A percentile compares a stretch with the other conserved stretches of the same genome.
These are phyloP conservation scores for Aphodius sticticus DNA, from an alignment of 2,888 invertebrate genomes.

Conservation along the genomic window DNA sequence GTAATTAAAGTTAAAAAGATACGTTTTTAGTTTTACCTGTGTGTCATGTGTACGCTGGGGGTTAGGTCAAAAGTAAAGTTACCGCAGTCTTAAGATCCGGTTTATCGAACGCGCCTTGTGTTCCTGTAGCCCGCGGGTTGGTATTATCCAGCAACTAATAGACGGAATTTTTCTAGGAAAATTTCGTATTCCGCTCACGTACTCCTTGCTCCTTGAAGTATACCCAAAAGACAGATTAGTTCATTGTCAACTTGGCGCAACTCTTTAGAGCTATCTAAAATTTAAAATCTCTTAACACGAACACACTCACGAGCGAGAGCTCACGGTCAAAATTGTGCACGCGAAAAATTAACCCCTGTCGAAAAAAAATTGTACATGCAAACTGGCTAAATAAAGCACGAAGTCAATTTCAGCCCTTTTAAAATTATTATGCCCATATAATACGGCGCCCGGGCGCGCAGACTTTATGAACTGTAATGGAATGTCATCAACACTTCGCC, in stretches of 20 bases:
- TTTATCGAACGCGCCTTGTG: no score
- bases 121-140: no score
- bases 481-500: constrained; percentile 11
- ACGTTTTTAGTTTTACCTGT: no score
- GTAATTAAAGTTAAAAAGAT: no score
- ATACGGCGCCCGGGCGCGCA: constrained; percentile 13
- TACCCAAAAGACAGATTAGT: constrained; percentile 19
- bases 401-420: constrained; percentile 22
- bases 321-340: neutral
- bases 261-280: constrained; percentile 22
- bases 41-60: no score
- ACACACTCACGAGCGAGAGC: neutral
- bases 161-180: constrained; percentile 10
- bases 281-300: constrained; percentile 16
- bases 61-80: no score
- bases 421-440: constrained; percentile 26
- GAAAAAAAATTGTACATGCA: neutral
- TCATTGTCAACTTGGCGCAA: constrained; percentile 24
- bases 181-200: constrained; percentile 7
- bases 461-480: constrained; percentile 22
- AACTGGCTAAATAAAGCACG: neutral
- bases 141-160: neutral
- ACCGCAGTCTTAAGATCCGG: no score
- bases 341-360: neutral
- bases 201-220: constrained; percentile 11